These are phyloP conservation scores for Caenorhabditis angaria DNA, from an alignment of 2,888 invertebrate species.

Conservation along the genomic window DNA sequence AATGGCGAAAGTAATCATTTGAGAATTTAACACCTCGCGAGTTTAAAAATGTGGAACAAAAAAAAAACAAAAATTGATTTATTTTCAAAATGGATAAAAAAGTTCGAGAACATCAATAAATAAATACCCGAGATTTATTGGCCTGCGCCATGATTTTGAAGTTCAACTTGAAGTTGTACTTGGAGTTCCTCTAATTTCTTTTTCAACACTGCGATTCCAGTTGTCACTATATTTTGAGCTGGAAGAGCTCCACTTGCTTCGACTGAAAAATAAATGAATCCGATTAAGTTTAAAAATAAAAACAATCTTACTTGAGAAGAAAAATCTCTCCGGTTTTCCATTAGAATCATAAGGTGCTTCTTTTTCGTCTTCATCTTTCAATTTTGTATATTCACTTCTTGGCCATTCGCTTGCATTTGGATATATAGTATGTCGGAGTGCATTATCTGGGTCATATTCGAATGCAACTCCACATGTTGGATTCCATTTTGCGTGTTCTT, in stretches of 20 bases:
- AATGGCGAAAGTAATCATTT: too few species aligned
- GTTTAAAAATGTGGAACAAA: too few species aligned
- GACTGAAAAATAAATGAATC: slow-evolving; percentile 75
- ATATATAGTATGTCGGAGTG: slow-evolving; percentile 86
- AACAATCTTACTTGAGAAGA: slow-evolving; percentile 75
- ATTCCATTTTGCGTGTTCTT: slow-evolving; percentile 99
- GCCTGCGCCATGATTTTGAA: slow-evolving; percentile 25
- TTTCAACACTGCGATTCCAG: slow-evolving; percentile 91
- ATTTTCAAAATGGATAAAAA: background rate
- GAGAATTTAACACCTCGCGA: too few species aligned
- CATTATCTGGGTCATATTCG: slow-evolving; percentile 98
- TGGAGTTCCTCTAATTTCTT: slow-evolving; percentile 94
- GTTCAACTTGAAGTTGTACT: slow-evolving; percentile 46
- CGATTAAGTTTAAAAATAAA: slow-evolving; percentile 8
- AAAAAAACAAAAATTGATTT: too few species aligned
- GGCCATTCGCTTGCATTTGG: slow-evolving; percentile 76
- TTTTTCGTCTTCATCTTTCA: slow-evolving; percentile 74
- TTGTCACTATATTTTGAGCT: slow-evolving; percentile 94
- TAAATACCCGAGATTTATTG: slow-evolving; percentile 16
- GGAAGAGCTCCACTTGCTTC: slow-evolving; percentile 92
- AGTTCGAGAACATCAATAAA: background rate
- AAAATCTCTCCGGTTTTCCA: slow-evolving; percentile 95
- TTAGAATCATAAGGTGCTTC: slow-evolving; percentile 93
- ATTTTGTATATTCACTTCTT: slow-evolving; percentile 72
- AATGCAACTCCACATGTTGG: slow-evolving; percentile 97